A percentile compares a stretch with the other conserved stretches of the same genome.
These are phyloP conservation scores for Hecatera dysodea DNA, from an alignment of 2,888 invertebrate species.

Conservation along the genomic window DNA sequence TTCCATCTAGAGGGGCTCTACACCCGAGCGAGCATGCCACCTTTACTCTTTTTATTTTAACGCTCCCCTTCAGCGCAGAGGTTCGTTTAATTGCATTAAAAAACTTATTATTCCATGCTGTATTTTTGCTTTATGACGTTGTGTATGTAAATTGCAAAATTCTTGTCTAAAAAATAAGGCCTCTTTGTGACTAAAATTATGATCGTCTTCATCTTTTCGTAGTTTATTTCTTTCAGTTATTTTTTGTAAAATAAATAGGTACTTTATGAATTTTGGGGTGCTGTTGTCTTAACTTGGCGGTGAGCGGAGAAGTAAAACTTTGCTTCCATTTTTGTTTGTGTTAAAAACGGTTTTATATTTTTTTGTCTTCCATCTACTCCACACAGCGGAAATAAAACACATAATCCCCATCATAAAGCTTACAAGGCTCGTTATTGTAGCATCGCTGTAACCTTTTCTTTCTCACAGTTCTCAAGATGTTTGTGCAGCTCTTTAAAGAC, in stretches of 20 bases:
- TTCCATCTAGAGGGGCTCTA: constrained; percentile 55
- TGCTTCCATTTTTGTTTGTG: background rate
- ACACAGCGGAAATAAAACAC: constrained; percentile 12
- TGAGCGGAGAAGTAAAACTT: constrained; percentile 6
- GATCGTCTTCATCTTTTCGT: constrained; percentile 42
- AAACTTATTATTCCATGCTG: constrained; percentile 72
- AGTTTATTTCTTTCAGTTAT: constrained; percentile 34
- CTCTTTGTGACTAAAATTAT: constrained; percentile 54
- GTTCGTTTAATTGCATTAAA: constrained; percentile 76
- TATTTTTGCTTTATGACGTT: constrained; percentile 66
- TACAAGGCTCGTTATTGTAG: constrained; percentile 4
- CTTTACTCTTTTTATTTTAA: constrained; percentile 58
- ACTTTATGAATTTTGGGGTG: constrained; percentile 34
- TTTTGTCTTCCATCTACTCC: background rate
- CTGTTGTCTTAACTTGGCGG: constrained; percentile 18
- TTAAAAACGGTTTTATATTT: constrained; percentile 7
- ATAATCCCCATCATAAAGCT: constrained; percentile 8
- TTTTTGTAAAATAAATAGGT: constrained; percentile 26
- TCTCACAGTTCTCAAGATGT: constrained; percentile 17
- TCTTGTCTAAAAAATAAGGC: constrained; percentile 54
- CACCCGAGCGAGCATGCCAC: constrained; percentile 56
- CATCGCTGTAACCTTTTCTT: background rate
- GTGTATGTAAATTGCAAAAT: constrained; percentile 70
- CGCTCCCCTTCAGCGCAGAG: constrained; percentile 61
- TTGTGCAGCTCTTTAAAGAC: constrained; percentile 24